These are phyloP conservation scores for Epinephelus moara DNA, from an alignment of 2,113 vertebrate species.

Conservation along the genomic window DNA sequence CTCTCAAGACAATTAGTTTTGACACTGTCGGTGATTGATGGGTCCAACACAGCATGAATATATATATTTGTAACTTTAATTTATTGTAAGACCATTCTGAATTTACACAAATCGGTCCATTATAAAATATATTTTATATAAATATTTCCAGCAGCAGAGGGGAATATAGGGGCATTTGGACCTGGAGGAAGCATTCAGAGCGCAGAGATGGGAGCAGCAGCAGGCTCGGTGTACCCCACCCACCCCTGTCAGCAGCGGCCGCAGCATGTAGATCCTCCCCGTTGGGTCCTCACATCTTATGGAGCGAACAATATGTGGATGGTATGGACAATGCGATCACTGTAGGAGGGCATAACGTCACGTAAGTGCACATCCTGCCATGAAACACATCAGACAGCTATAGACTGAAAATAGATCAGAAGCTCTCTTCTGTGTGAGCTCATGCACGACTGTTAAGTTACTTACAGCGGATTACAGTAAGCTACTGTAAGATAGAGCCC, in stretches of 20 bases:
- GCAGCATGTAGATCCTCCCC: neutral
- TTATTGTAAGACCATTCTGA: neutral
- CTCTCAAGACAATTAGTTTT: too few relatives aligned
- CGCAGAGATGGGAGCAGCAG: neutral
- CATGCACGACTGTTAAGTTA: neutral
- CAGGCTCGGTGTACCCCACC: neutral
- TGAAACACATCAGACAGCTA: neutral
- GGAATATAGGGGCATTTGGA: neutral
- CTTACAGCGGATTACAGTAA: too few relatives aligned
- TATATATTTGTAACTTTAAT: too few relatives aligned
- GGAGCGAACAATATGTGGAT: constrained; percentile 30
- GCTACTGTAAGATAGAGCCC: too few relatives aligned
- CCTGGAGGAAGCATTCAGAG: neutral
- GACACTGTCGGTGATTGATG: neutral
- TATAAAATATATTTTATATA: too few relatives aligned
- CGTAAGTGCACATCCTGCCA: constrained; percentile 41
- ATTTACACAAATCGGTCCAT: neutral
- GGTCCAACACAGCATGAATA: neutral
- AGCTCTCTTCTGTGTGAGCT: neutral
- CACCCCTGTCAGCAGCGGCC: neutral
- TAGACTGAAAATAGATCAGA: neutral
- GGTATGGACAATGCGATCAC: constrained; percentile 29
- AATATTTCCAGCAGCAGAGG: neutral
- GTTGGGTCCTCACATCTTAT: neutral
- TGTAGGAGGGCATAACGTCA: constrained; percentile 24